Evolutionary conservation across 1,140 invertebrate species (phyloP).

Genomic region (Caerostris darwini): DNA sequence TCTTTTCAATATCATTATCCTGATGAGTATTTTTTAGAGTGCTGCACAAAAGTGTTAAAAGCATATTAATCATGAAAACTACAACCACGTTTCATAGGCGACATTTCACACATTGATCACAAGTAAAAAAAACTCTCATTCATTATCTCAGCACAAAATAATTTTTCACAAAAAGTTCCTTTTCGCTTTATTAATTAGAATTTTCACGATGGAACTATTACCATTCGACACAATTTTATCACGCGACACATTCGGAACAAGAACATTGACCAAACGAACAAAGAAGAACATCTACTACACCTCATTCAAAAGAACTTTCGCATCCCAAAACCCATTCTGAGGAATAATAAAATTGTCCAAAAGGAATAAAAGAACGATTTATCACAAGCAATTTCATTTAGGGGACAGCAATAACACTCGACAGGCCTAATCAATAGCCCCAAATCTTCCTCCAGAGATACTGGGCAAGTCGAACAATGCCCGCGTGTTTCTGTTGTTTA

Average conservation of each 20-base stretch:
- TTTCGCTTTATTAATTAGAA: neutral
- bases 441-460: neutral
- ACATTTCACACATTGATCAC: too few species aligned
- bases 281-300: neutral
- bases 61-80: too few species aligned
- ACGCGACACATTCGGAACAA: neutral
- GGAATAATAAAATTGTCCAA: neutral
- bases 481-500: conserved; percentile 44
- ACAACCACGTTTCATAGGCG: too few species aligned
- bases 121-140: too few species aligned
- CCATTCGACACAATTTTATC: neutral
- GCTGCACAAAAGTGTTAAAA: too few species aligned
- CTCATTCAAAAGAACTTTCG: neutral
- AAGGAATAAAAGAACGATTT: conserved; percentile 51
- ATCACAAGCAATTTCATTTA: conserved; percentile 62
- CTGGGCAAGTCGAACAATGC: conserved; percentile 51
- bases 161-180: too few species aligned
- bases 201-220: neutral
- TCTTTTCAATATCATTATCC: too few species aligned
- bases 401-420: conserved; percentile 27
- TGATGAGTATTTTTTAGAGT: too few species aligned
- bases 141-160: too few species aligned
- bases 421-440: conserved; percentile 46
- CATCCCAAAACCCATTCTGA: conserved; percentile 3
- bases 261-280: neutral